A percentile compares a stretch with the other conserved stretches of the same genome.
These are phyloP conservation scores for Barbus barbus DNA, from an alignment of 2,113 vertebrate species.

Conservation along the genomic window DNA sequence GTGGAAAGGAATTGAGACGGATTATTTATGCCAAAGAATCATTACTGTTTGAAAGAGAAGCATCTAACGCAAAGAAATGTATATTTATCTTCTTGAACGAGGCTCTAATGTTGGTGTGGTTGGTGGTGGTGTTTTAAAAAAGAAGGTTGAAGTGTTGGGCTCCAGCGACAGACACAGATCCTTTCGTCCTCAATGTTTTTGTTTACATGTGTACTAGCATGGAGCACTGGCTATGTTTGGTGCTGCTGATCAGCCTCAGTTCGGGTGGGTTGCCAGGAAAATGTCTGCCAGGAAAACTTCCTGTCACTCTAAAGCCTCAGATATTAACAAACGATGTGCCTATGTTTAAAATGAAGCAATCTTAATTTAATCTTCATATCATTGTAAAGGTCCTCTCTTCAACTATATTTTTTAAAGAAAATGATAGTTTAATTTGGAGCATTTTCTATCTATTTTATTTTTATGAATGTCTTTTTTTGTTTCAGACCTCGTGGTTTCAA, in stretches of 20 bases:
- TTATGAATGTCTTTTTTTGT: conserved; percentile 50
- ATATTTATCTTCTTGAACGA: conserved; percentile 33
- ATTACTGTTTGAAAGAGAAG: conserved; percentile 58
- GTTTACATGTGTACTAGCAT: conserved; percentile 69
- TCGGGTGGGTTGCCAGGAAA: conserved; percentile 27
- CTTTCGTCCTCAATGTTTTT: conserved; percentile 61
- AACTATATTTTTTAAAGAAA: conserved; percentile 75
- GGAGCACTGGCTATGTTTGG: conserved; percentile 21
- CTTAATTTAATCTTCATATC: conserved; percentile 75
- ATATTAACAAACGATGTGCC: conserved; percentile 75
- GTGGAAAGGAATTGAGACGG: conserved; percentile 39
- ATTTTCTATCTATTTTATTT: conserved; percentile 59
- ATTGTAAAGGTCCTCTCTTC: conserved; percentile 64
- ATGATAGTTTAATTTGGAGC: conserved; percentile 72
- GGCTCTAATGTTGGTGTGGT: background rate
- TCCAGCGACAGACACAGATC: conserved; percentile 23
- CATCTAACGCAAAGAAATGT: background rate
- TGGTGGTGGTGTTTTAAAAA: background rate
- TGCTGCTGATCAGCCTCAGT: conserved; percentile 26
- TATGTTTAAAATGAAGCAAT: conserved; percentile 79
- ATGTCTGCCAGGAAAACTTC: conserved; percentile 42
- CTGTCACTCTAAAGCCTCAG: conserved; percentile 64
- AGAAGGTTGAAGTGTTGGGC: conserved; percentile 3
- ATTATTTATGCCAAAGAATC: conserved; percentile 77
- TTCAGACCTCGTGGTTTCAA: conserved; percentile 48